Conservation (phyloP, 2,113 vertebrate genomes). For the Sinocyclocheilus grahami region DNA sequence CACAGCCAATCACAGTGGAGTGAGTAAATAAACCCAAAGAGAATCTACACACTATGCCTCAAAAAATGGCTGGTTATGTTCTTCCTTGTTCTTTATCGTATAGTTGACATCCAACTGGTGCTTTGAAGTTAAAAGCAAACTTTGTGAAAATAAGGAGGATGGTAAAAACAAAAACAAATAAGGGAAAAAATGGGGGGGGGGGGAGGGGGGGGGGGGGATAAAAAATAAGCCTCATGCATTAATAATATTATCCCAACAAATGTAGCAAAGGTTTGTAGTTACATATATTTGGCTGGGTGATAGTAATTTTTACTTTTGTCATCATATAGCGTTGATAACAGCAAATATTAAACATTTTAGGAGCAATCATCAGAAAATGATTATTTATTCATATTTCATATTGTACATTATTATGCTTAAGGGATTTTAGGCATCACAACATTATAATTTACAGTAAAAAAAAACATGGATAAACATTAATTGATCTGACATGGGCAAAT, state of each 20-base stretch:
- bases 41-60: not conserved
- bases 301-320: too few species aligned
- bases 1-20: conserved; percentile 24
- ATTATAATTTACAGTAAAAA: not conserved
- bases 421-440: not conserved
- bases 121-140: not conserved
- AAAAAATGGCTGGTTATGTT: conserved; percentile 7
- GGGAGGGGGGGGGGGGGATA: too few species aligned
- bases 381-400: too few species aligned
- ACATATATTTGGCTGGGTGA: not conserved
- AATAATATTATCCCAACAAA: not conserved
- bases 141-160: conserved; percentile 9
- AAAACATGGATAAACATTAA: not conserved
- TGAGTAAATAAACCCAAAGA: conserved; percentile 10
- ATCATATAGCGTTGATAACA: not conserved
- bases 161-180: conserved; percentile 26
- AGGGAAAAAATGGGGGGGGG: not conserved
- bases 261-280: not conserved
- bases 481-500: not conserved
- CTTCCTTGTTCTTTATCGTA: not conserved
- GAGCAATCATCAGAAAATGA: not conserved
- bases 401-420: not conserved
- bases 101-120: conserved; percentile 22
- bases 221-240: conserved; percentile 40
- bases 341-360: not conserved